Conservation (phyloP, 2,113 vertebrate species). For the Arvicanthis niloticus region DNA sequence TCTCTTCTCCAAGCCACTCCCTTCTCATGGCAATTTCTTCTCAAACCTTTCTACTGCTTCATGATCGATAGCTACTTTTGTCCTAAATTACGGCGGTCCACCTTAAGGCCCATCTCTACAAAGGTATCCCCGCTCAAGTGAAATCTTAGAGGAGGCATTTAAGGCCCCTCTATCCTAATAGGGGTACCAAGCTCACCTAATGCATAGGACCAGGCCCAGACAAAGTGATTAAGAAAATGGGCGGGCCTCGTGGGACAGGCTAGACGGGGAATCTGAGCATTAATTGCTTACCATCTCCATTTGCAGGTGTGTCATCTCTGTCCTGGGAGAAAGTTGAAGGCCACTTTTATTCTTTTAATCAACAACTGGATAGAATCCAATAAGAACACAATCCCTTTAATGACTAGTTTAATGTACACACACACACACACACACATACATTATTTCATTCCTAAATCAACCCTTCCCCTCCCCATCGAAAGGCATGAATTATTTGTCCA, state of each 20-base stretch:
- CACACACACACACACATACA: neutral
- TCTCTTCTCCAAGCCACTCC: neutral
- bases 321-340: constrained; percentile 68
- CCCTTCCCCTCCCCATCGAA: constrained; percentile 63
- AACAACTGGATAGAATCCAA: constrained; percentile 48
- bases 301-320: neutral
- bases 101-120: neutral
- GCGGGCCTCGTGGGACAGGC: neutral
- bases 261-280: neutral
- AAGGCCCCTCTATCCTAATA: neutral
- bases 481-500: constrained; percentile 75
- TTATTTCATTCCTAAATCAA: constrained; percentile 59
- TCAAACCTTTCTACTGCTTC: neutral
- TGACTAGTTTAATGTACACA: constrained; percentile 57
- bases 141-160: neutral
- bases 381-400: constrained; percentile 70
- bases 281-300: constrained; percentile 10
- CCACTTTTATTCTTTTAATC: constrained; percentile 65
- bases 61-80: neutral
- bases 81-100: too few species aligned
- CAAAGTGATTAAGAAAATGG: neutral
- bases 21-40: neutral
- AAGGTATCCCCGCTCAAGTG: neutral
- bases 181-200: neutral
- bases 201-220: neutral